Conservation (phyloP, 2,888 invertebrate genomes). For the Steinernema scapterisci region DNA sequence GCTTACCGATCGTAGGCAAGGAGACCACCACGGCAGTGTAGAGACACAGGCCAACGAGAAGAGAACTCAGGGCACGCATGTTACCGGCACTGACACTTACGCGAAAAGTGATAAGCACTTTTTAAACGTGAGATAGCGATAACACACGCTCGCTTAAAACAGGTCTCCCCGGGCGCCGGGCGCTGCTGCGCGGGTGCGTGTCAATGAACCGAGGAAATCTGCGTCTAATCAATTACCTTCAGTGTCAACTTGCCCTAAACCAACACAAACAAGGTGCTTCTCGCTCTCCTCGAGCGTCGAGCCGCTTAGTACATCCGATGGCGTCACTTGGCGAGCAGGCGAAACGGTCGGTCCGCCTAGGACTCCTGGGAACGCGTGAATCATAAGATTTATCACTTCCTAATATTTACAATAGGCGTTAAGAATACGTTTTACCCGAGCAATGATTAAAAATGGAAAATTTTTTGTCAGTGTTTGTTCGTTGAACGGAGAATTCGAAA, state of each 20-base stretch:
- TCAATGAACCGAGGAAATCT: slow-evolving; percentile 29
- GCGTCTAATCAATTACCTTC: slow-evolving; percentile 26
- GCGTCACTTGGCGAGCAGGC: no score
- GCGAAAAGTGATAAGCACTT: slow-evolving; percentile 25
- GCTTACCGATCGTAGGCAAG: slow-evolving; percentile 15
- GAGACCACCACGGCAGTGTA: background rate
- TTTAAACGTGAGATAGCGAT: slow-evolving; percentile 1
- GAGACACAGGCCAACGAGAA: background rate
- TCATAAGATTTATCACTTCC: slow-evolving; percentile 29
- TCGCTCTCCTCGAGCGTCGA: background rate
- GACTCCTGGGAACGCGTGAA: background rate
- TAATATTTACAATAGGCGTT: slow-evolving; percentile 16
- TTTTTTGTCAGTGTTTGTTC: background rate
- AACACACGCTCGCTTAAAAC: background rate
- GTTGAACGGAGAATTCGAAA: background rate
- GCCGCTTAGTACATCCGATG: no score
- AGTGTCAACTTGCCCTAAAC: background rate
- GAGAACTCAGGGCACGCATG: background rate
- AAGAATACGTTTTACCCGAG: background rate
- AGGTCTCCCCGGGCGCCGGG: background rate
- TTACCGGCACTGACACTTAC: background rate
- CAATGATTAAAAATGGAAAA: background rate
- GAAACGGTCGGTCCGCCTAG: background rate
- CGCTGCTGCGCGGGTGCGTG: background rate
- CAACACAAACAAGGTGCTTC: background rate